Evolutionary conservation across 1,140 invertebrate species (phyloP), one percentile per base, ranked within the genome.

Genomic region (Macrobrachium rosenbergii): DNA sequence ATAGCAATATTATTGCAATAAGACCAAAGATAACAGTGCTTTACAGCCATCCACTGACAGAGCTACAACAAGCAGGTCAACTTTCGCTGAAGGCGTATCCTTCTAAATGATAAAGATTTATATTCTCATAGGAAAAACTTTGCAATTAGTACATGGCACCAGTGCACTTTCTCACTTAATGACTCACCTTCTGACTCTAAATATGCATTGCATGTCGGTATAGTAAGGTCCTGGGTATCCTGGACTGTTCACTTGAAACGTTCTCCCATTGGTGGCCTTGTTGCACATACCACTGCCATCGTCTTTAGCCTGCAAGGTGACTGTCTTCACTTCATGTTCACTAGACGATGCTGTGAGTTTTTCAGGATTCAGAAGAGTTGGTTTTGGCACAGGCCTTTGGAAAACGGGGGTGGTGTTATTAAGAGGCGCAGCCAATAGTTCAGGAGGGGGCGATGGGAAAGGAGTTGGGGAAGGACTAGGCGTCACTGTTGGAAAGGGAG

Each of bases 161-260:
- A 52, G 45, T 52, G 10, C 45, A 52, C 45, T 52, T 52, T 52
- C 7, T 21, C 75, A 87, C 85, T 69, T 87, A n/a, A 23, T 37
- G 59, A 87, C 81, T 45, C 75, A 87, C 85, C 79, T 87, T 28
- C n/a, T 37, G 59, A 87, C 81, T 37, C 19, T 45, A 60, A 81
- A 87, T 8, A 82, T n/a, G 69, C 85, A 87, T 14, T 72, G 21
- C n/a, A 81, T 62, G 59, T 76, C 59, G 59, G 85, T 76, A 79
- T 81, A 87, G 58, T 87, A 87, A 23, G 85, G 85, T 7, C 69
- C 85, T 14, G 85, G 85, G 28, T 81, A 87, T 17, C 85, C 85
- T 21, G 85, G 85, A 52, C 85, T 87, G 19, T 81, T 67, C 8
- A 87, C 11, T 10, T 37, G 81, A 37, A 87, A 87, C 5, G 14